Evolutionary conservation across 2,797 vertebrate species (phyloP), one percentile per base, ranked within the genome.

Genomic region (Propithecus perrieri): DNA sequence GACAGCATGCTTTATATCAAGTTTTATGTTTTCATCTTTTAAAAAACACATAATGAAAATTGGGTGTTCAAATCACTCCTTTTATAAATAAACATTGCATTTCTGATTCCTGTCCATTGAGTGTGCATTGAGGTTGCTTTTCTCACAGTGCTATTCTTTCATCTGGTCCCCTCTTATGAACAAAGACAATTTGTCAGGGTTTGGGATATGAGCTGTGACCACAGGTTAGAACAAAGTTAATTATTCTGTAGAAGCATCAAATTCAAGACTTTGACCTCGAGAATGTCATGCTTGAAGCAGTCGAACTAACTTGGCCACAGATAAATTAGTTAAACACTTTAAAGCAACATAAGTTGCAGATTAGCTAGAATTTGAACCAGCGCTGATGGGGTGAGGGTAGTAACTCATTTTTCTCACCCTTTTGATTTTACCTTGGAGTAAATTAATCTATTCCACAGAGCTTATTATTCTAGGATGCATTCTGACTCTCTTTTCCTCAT

Each of bases 211-310:
- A 97, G 63, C 95, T 95, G 95, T 97, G 92, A 96, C 95, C 57
- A 85, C 17, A 95, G 59, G 83, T 96, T 97, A 96, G 28, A 79
- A n/a, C 43, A 75, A 96, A 97, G 95, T 97, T 97, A 97, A 97
- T 98, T 96, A 97, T 97, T 97, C 85, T 89, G 26, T 72, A 85
- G 80, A 76, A 93, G 65, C 76, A 79, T 85, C 90, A 81, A 55
- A 74, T 50, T 46, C 53, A 92, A 71, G 76, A 90, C 55, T 97
- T 86, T 95, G 94, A 95, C 92, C 92, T 92, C 55, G 92, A 81
- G 63, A 90, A 91, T 69, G 95, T 90, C 71, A 93, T 94, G 94
- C 96, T 92, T 96, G 78, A 96, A 95, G 74, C 75, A 83, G 48
- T 63, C 95, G 74, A 78, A 83, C 85, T 79, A 95, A 91, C 38